phyloP scores from a whole-genome alignment of 2,888 invertebrate genomes.

The Lithophane ornitopus region DNA sequence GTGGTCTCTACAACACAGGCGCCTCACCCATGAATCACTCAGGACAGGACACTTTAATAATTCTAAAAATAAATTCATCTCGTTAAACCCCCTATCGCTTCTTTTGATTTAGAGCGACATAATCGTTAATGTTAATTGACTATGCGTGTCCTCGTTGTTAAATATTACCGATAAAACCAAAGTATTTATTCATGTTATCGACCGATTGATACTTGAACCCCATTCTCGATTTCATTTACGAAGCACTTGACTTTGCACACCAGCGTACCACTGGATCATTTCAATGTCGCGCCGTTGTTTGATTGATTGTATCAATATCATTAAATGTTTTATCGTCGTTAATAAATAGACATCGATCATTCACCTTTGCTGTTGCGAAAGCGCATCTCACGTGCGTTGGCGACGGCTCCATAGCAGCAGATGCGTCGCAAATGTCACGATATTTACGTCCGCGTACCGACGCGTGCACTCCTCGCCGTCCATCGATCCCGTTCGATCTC shows the following conservation, averaged over 20 bases:
- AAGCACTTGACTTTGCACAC: constrained; percentile 33
- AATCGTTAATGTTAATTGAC: constrained; percentile 70
- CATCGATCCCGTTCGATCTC: constrained; percentile 80
- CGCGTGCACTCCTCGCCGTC: constrained; percentile 77
- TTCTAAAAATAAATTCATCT: constrained; percentile 71
- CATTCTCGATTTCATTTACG: constrained; percentile 23
- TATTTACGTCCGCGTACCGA: constrained; percentile 82
- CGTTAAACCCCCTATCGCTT: constrained; percentile 66
- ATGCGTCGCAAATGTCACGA: constrained; percentile 73
- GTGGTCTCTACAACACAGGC: constrained; percentile 64
- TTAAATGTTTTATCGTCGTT: constrained; percentile 43
- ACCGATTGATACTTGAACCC: constrained; percentile 33
- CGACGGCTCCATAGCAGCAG: constrained; percentile 54
- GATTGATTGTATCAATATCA: constrained; percentile 5
- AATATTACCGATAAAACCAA: constrained; percentile 52
- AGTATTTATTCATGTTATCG: constrained; percentile 38
- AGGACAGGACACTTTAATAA: constrained; percentile 69
- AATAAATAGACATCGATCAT: constrained; percentile 81
- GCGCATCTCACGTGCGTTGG: constrained; percentile 73
- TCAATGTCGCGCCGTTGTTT: constrained; percentile 26
- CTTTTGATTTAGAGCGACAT: constrained; percentile 73
- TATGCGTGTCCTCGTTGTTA: constrained; percentile 61
- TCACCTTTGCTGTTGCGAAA: constrained; percentile 86
- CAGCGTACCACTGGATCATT: constrained; percentile 22
- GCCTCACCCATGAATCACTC: constrained; percentile 67